These are phyloP conservation scores for Congeria kusceri DNA, from an alignment of 2,888 invertebrate genomes.

Conservation along the genomic window DNA sequence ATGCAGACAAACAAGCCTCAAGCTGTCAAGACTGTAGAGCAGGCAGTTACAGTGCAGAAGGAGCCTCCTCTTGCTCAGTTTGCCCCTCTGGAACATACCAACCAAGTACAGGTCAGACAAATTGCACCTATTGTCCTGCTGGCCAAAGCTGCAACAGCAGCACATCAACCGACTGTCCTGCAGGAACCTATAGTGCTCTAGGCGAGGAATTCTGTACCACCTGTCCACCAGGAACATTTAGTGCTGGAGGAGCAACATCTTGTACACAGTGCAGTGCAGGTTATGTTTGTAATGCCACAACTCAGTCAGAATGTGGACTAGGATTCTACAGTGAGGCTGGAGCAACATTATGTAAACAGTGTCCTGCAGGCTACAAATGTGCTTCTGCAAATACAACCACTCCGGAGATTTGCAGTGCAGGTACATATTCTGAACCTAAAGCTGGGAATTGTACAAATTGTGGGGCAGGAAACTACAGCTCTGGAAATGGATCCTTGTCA, in stretches of 20 bases:
- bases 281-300: constrained; percentile 25
- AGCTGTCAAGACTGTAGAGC: constrained; percentile 38
- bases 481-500: too few relatives aligned
- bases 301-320: constrained; percentile 36
- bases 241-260: constrained; percentile 43
- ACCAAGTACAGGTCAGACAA: constrained; percentile 4
- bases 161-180: constrained; percentile 55
- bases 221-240: constrained; percentile 66
- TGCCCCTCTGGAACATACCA: constrained; percentile 36
- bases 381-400: neutral
- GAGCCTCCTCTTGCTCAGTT: constrained; percentile 28
- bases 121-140: constrained; percentile 53
- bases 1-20: constrained; percentile 19
- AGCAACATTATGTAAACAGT: neutral
- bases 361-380: neutral
- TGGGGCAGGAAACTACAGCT: too few relatives aligned
- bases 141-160: constrained; percentile 58
- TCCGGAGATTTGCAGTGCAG: neutral
- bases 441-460: too few relatives aligned
- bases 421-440: neutral
- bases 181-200: constrained; percentile 60
- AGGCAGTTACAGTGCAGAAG: constrained; percentile 64
- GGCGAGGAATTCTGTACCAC: constrained; percentile 50
- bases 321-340: constrained; percentile 54
- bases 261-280: constrained; percentile 75